Evolutionary conservation across 2,888 invertebrate genomes (phyloP), one percentile per base, ranked within the genome.

Genomic region (Drosophila monieri): DNA sequence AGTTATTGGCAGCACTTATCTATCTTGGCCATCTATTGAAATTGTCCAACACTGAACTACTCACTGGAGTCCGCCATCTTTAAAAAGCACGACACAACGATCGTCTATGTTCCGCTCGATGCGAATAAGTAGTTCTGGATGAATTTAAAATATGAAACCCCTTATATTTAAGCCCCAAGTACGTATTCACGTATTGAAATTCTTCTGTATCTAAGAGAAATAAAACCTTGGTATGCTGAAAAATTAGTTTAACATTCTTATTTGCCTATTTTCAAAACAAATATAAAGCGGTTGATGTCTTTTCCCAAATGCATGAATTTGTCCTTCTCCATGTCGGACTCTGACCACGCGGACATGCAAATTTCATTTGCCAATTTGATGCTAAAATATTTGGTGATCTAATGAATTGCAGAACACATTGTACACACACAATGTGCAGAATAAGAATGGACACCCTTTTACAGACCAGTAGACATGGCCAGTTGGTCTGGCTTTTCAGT

Each of bases 321-420:
- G n/a, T 6, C n/a, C 5, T 35, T n/a, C 35, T n/a, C n/a, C n/a
- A n/a, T 46, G 4, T 48, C 0, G 9, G 6, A 23, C 27, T 10
- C 14, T n/a, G 14, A 30, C 10, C 6, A 32, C 23, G 35, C 30
- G 46, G 6, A 43, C 27, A 68, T 73, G 72, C 32, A 70, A 73
- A 72, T 78, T 84, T 80, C 75, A 79, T 76, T 71, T 76, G 59
- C n/a, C 61, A 71, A 86, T 78, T 80, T 86, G 70, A 76, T 84
- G 80, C 84, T 86, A 74, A 84, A 80, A 84, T 74, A 80, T 76
- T 79, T 75, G 73, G 48, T 48, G 52, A 59, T 58, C 55, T 78
- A 78, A 81, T 86, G 80, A 80, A 86, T 80, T 72, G 72, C 52
- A 66, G 53, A 68, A 72, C 68, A 62, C 49, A 69, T 76, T 58